These are phyloP conservation scores for Lutraria rhynchaena DNA, from an alignment of 1,140 invertebrate genomes.

Conservation along the genomic window DNA sequence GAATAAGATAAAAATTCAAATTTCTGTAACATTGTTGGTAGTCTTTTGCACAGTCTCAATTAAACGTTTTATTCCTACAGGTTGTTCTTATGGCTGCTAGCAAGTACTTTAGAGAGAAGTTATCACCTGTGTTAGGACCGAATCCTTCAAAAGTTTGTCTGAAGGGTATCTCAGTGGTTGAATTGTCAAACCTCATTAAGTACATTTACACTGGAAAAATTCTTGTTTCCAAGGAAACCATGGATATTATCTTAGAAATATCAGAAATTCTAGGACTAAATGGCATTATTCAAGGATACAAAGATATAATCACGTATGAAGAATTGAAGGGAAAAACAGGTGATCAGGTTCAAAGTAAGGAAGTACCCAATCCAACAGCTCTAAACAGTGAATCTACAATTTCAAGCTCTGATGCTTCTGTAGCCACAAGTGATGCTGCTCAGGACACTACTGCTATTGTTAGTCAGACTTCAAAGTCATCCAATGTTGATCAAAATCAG, in stretches of 20 bases:
- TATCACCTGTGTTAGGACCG: constrained; percentile 29
- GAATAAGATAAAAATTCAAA: too few relatives aligned
- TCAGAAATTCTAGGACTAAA: constrained; percentile 45
- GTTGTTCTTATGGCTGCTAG: constrained; percentile 54
- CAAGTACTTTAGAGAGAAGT: constrained; percentile 47
- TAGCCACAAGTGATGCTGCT: background rate
- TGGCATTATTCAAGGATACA: constrained; percentile 49
- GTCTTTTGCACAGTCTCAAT: too few relatives aligned
- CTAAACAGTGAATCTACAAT: background rate
- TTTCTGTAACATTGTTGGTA: too few relatives aligned
- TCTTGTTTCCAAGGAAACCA: constrained; percentile 45
- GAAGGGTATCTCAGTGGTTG: constrained; percentile 55
- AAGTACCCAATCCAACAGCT: background rate
- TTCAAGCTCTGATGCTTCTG: background rate
- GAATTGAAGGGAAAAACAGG: background rate
- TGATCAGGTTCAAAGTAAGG: background rate
- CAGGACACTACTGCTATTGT: background rate
- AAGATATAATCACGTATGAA: constrained; percentile 46
- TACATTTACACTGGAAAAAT: constrained; percentile 57
- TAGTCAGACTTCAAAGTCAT: background rate
- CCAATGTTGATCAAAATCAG: background rate
- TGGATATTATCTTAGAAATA: constrained; percentile 52
- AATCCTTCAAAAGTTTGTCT: constrained; percentile 41
- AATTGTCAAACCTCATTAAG: constrained; percentile 47
- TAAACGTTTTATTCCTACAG: constrained; percentile 10